Base-by-base conservation (phyloP, 2,888 invertebrate genomes). In the Pseudoips prasinana region DNA sequence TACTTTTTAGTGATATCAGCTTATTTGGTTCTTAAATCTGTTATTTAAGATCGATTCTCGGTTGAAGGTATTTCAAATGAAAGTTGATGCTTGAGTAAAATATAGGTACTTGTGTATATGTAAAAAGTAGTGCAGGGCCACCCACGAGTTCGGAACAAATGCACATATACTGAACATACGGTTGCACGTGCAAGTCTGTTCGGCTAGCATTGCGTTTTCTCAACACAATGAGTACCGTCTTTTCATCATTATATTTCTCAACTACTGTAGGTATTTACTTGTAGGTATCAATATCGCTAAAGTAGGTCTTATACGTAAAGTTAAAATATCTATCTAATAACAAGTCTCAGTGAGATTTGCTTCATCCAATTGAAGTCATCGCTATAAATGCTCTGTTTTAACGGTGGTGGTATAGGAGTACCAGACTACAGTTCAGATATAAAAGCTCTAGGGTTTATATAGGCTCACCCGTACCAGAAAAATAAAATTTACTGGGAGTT, bases 61-160 rank as follows among this genome's bases (percentile, higher is more conserved):
- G 50, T 70, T 73, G 73, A 39, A 60, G 51, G 43, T 53, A 35
- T 47, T 48, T 42, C 41, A 55, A 58, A 67, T 77, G 76, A 67
- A 75, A 74, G 69, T 77, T 79, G 81, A 78, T 73, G 72, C 73
- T 64, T 50, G 64, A 64, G 69, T 73, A 66, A 70, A 73, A 68
- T 73, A 65, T 72, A 73, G n/a, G n/a, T 64, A 5, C 20, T 20
- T n/a, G 20, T 20, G n/a, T n/a, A 67, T 64, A 76, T 67, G 75
- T 76, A 81, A 84, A 84, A 83, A 73, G 76, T 72, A 69, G 62
- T 70, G 55, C 62, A 49, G 65, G 79, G 72, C 85, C 85, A 85
- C 85, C 85, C 85, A 85, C 79, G 82, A 75, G 61, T 67, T 58
- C 56, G 46, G 49, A 44, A 49, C 54, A 54, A 52, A 52, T 58